A percentile compares a stretch with the other conserved stretches of the same genome.
phyloP scores from a whole-genome alignment of 2,888 invertebrate genomes.

The Seira musarum region DNA sequence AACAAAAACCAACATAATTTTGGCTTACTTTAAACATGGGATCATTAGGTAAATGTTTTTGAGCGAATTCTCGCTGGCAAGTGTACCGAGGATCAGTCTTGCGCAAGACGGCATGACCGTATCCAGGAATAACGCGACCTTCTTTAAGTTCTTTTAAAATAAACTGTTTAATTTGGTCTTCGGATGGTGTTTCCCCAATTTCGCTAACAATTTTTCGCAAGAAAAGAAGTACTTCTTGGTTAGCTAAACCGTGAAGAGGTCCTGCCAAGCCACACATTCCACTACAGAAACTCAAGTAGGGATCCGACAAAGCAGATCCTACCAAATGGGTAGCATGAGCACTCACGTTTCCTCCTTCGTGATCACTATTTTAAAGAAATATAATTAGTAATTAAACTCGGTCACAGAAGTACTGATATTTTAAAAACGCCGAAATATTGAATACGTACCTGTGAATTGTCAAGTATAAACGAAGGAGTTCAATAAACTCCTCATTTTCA shows the following conservation, averaged over 20 bases:
- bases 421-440: too few species aligned
- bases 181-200: slow-evolving; percentile 88
- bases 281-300: slow-evolving; percentile 92
- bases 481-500: slow-evolving; percentile 84
- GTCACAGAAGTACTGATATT: too few species aligned
- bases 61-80: slow-evolving; percentile 94
- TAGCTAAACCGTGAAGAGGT: slow-evolving; percentile 95
- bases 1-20: too few species aligned
- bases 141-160: slow-evolving; percentile 97
- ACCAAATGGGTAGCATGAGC: slow-evolving; percentile 96
- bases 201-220: slow-evolving; percentile 89
- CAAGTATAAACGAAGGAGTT: slow-evolving; percentile 93
- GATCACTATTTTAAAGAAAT: too few species aligned
- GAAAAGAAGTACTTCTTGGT: slow-evolving; percentile 95
- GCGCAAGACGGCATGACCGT: slow-evolving; percentile 95
- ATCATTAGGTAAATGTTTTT: slow-evolving; percentile 94
- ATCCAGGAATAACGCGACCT: slow-evolving; percentile 97
- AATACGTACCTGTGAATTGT: slow-evolving; percentile 84
- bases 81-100: slow-evolving; percentile 95
- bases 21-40: slow-evolving; percentile 84
- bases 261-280: slow-evolving; percentile 96
- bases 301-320: slow-evolving; percentile 94
- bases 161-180: slow-evolving; percentile 95
- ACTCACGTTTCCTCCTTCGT: slow-evolving; percentile 97
- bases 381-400: slow-evolving; percentile 54